Base-by-base conservation (phyloP, 2,888 invertebrate genomes). In the Pilophorus perplexus region DNA sequence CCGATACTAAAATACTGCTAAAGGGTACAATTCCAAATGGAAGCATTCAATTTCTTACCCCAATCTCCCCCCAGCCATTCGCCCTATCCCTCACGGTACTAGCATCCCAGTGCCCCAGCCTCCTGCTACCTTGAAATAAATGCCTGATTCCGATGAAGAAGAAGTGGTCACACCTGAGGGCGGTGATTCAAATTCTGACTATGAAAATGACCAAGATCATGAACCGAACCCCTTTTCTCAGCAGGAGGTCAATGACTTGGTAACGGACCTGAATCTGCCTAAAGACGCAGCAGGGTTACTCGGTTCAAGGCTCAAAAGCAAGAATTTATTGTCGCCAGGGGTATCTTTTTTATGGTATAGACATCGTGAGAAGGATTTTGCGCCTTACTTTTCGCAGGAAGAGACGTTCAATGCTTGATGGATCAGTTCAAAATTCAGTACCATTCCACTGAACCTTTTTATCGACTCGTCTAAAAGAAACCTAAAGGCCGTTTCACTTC, bases 201-300 rank as follows among this genome's bases (percentile, higher is more conserved):
- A 27, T 22, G 40, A 40, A 10, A 22, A 3, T 3, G 70, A 70
- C 40, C 60, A 54, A 1, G 70, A 70, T 33, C 57, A 54, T 65
- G 48, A 57, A 38, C 67, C 60, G n/a, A 60, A 71, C 70, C 59
- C 12, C 27, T 72, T 72, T 37, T 67, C 68, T 50, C 71, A 72
- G 65, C 27, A 52, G 12, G 70, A 71, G 67, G 42, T 71, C 28
- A 72, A 69, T 71, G 71, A 71, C 54, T 64, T 73, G 10, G 66
- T 71, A 8, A 66, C 72, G 69, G 72, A 73, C 50, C 48, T 72
- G 27, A 66, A 68, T 14, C 59, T 72, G n/a, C 68, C 72, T 5
- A 73, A 73, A 67, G 69, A 72, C 42, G 18, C 68, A 46, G 59
- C 71, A 6, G 69, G 72, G 67, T 37, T 72, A 18, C 66, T 72